phyloP scores from a whole-genome alignment of 2,888 invertebrate species.

The Pomacea canaliculata region DNA sequence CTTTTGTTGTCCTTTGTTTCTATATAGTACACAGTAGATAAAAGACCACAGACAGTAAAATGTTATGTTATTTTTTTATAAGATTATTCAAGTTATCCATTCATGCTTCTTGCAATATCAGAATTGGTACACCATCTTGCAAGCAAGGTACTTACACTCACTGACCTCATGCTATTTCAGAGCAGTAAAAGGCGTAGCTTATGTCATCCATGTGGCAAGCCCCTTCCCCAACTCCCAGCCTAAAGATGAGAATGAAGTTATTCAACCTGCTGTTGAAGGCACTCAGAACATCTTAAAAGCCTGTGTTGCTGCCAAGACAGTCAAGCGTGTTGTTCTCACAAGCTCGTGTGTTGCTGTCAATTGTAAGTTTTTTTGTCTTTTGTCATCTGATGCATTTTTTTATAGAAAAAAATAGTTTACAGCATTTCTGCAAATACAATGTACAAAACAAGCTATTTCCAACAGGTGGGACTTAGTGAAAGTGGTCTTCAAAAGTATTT shows the following conservation, averaged over 20 bases:
- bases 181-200: conserved; percentile 69
- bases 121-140: neutral
- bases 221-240: conserved; percentile 67
- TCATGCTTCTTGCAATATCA: no score
- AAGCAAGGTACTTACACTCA: neutral
- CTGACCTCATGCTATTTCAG: conserved; percentile 39
- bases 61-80: no score
- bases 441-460: neutral
- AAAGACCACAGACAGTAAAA: no score
- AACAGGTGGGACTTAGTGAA: no score
- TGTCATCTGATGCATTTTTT: neutral
- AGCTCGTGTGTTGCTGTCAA: conserved; percentile 71
- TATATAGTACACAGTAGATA: no score
- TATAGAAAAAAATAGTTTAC: neutral
- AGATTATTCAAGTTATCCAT: no score
- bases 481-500: no score
- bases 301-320: conserved; percentile 68
- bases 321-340: conserved; percentile 73
- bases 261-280: conserved; percentile 72
- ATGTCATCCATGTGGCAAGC: conserved; percentile 71
- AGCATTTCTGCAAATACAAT: neutral
- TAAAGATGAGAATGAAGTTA: conserved; percentile 68
- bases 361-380: conserved; percentile 43
- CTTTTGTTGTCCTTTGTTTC: no score
- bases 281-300: conserved; percentile 71